phyloP scores from a whole-genome alignment of 1,140 invertebrate species.

The Eufriesea mexicana region DNA sequence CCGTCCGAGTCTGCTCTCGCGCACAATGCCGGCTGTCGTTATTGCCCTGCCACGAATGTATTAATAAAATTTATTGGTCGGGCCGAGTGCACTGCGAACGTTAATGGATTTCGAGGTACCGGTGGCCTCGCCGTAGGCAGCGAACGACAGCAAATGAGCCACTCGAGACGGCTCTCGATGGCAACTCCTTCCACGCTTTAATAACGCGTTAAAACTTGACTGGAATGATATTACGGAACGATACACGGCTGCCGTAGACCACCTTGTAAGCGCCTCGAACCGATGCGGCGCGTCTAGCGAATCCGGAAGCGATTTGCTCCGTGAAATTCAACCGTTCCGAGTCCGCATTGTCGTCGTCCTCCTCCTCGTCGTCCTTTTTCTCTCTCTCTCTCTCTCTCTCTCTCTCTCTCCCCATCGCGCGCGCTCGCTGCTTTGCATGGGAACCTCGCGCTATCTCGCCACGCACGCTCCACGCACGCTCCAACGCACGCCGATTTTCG shows the following conservation, averaged over 20 bases:
- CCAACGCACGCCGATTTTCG: too few species aligned
- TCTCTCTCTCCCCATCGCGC: background rate
- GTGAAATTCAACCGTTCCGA: background rate
- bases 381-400: background rate
- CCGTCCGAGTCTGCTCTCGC: conserved; percentile 36
- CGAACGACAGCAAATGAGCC: conserved; percentile 68
- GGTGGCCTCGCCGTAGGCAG: conserved; percentile 67
- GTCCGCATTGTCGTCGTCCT: background rate
- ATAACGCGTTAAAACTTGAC: conserved; percentile 70
- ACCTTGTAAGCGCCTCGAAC: conserved; percentile 40
- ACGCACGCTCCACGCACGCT: too few species aligned
- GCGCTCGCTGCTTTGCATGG: background rate
- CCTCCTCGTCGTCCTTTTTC: fast-evolving
- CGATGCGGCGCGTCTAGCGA: background rate
- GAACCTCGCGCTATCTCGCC: background rate
- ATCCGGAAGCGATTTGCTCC: conserved; percentile 11
- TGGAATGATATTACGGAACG: conserved; percentile 66
- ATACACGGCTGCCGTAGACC: conserved; percentile 46
- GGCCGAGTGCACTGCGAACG: conserved; percentile 67
- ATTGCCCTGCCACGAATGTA: conserved; percentile 76
- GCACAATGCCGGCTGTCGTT: conserved; percentile 73
- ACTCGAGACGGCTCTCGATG: conserved; percentile 60
- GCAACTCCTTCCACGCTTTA: conserved; percentile 67
- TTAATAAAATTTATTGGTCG: conserved; percentile 80
- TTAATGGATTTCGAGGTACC: conserved; percentile 80